Evolutionary conservation across 2,113 vertebrate species (phyloP).

Genomic region (Australoheros scitulus): DNA sequence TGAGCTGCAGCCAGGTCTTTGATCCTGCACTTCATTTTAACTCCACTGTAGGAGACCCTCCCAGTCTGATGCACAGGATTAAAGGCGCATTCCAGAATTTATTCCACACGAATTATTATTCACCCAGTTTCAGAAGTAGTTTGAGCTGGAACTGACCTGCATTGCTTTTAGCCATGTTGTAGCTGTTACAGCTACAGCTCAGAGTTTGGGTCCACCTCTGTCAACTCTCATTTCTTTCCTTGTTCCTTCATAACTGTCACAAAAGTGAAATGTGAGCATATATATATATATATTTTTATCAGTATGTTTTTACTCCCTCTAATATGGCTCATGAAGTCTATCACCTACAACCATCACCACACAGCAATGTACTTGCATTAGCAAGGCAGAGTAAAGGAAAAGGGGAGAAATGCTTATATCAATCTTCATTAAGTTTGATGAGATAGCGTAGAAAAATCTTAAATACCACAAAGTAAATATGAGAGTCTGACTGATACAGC

Average conservation of each 20-base stretch:
- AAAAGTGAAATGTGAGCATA: neutral
- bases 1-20: constrained; percentile 56
- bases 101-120: constrained; percentile 24
- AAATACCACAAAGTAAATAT: neutral
- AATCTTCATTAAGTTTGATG: neutral
- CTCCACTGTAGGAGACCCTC: constrained; percentile 34
- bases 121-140: neutral
- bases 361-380: neutral
- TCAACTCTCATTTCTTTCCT: neutral
- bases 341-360: neutral
- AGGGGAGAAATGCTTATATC: neutral
- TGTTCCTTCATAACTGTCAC: neutral
- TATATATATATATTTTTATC: neutral
- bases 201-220: neutral
- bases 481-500: too few species aligned
- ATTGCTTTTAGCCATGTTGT: neutral
- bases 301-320: neutral
- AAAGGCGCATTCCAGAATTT: constrained; percentile 37
- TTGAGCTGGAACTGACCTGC: constrained; percentile 3
- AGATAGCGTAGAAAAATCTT: neutral
- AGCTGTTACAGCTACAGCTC: neutral
- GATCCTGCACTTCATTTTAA: constrained; percentile 61
- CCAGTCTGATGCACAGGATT: constrained; percentile 42
- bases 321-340: neutral
- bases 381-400: neutral